These are phyloP conservation scores for Melieria crassipennis DNA, from an alignment of 2,888 invertebrate species.

Conservation along the genomic window DNA sequence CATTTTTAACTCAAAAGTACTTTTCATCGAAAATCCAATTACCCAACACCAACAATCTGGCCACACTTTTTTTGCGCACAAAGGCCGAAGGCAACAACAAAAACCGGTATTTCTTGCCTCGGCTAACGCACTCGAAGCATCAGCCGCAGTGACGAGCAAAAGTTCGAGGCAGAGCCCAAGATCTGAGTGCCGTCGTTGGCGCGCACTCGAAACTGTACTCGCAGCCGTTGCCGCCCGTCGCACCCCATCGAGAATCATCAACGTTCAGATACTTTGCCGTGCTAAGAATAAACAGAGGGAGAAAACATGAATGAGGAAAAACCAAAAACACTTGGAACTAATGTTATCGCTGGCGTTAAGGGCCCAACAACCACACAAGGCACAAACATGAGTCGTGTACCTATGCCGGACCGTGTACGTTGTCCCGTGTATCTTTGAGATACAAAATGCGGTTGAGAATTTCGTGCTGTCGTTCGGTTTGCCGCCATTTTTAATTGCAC, in stretches of 20 bases:
- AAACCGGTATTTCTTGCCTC: background rate
- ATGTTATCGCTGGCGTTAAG: too few species aligned
- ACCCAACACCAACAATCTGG: background rate
- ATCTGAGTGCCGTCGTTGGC: constrained; percentile 2
- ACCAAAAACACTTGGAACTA: too few species aligned
- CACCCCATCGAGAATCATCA: too few species aligned
- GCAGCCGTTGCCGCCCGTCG: constrained; percentile 14
- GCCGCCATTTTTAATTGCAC: constrained; percentile 44
- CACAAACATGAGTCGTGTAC: too few species aligned
- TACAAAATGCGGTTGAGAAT: constrained; percentile 14
- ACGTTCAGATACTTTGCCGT: too few species aligned
- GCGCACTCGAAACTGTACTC: constrained; percentile 46
- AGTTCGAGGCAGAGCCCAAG: constrained; percentile 14
- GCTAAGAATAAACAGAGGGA: too few species aligned
- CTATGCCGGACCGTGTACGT: too few species aligned
- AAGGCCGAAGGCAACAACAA: background rate
- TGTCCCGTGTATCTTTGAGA: background rate
- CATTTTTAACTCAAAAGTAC: background rate
- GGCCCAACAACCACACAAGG: too few species aligned
- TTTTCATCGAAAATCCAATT: background rate
- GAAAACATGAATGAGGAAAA: too few species aligned
- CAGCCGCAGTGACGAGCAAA: constrained; percentile 6
- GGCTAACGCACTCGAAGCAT: background rate
- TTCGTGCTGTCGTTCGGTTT: constrained; percentile 6
- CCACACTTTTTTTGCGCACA: too few species aligned